Conservation (phyloP, 37 sponge, comb jelly and placozoan species). For the Amphimedon queenslandica region DNA sequence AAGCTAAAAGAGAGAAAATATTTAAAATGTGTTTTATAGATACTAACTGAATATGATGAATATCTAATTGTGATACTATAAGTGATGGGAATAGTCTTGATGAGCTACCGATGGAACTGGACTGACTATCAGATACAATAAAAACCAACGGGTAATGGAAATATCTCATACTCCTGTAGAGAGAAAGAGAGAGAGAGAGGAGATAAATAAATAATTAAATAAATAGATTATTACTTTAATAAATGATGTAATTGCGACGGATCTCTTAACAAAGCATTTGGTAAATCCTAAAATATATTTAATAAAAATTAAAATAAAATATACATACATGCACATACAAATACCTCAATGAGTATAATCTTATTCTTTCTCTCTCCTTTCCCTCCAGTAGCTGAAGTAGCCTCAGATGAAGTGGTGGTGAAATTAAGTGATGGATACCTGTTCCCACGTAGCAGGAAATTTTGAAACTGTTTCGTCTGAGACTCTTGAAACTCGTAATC, state of each 20-base stretch:
- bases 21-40: not conserved
- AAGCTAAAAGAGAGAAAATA: conserved; percentile 33
- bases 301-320: not conserved
- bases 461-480: conserved; percentile 58
- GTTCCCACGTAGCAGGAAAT: conserved; percentile 56
- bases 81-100: conserved; percentile 33
- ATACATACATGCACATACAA: not conserved
- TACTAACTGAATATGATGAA: conserved; percentile 45
- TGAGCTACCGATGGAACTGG: conserved; percentile 3
- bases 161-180: too few species aligned
- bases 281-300: conserved; percentile 59
- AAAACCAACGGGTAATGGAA: conserved; percentile 65
- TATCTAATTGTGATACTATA: conserved; percentile 10
- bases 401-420: not conserved
- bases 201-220: too few species aligned
- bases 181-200: too few species aligned
- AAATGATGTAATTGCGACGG: conserved; percentile 61
- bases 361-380: conserved; percentile 24
- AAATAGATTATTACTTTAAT: conserved; percentile 46
- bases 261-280: conserved; percentile 73
- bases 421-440: conserved; percentile 53
- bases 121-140: conserved; percentile 53
- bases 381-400: not conserved
- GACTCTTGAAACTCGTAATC: conserved; percentile 31
- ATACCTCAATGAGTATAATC: conserved; percentile 66